Conservation (phyloP, 2,888 invertebrate species). For the Eristalis intricaria region DNA sequence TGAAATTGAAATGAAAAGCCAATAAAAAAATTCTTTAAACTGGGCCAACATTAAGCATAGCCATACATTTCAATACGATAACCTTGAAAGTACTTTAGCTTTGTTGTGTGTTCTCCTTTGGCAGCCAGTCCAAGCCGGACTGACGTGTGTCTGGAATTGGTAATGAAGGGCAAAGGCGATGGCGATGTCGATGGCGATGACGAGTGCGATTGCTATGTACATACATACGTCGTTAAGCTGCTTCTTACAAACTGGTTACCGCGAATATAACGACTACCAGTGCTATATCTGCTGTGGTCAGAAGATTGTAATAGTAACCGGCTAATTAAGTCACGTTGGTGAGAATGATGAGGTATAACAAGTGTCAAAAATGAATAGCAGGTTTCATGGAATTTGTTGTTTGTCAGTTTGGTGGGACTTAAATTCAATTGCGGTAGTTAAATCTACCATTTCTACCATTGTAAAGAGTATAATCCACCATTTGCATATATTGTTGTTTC, state of each 20-base stretch:
- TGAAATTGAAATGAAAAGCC: slow-evolving; percentile 18
- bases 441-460: too few relatives aligned
- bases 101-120: slow-evolving; percentile 19
- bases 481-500: too few relatives aligned
- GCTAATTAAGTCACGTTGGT: slow-evolving; percentile 19
- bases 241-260: slow-evolving; percentile 7
- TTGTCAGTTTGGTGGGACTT: too few relatives aligned
- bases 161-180: slow-evolving; percentile 29
- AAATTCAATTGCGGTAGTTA: too few relatives aligned
- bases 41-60: slow-evolving; percentile 18
- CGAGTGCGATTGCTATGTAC: not conserved
- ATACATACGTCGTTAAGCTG: not conserved
- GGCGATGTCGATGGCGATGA: slow-evolving; percentile 24
- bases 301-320: slow-evolving; percentile 24
- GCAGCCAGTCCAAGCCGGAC: not conserved
- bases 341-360: not conserved
- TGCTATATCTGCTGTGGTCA: not conserved
- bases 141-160: slow-evolving; percentile 9
- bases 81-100: slow-evolving; percentile 45
- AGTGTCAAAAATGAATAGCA: too few relatives aligned
- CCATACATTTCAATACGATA: slow-evolving; percentile 17
- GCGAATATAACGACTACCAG: slow-evolving; percentile 13
- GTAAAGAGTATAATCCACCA: too few relatives aligned
- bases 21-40: slow-evolving; percentile 21
- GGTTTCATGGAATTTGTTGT: too few relatives aligned